Evolutionary conservation across 2,797 vertebrate species (phyloP).

Genomic region (Monodelphis domestica): DNA sequence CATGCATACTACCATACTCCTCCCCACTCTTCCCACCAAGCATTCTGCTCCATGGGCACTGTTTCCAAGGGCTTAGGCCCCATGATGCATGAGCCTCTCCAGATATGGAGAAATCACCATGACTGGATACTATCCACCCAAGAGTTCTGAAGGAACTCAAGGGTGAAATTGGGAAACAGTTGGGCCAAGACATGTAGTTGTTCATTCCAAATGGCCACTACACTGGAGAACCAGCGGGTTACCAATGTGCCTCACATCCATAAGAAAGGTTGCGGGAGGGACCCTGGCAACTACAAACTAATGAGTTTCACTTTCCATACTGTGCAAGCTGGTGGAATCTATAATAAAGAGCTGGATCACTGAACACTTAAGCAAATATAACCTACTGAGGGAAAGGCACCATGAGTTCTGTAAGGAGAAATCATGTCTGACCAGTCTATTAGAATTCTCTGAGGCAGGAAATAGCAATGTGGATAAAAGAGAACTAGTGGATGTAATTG

Average conservation of each 20-base stretch:
- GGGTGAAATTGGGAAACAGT: not conserved
- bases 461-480: not conserved
- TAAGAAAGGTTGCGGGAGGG: not conserved
- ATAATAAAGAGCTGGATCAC: not conserved
- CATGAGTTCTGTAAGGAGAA: conserved; percentile 38
- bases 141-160: not conserved
- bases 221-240: not conserved
- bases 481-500: not conserved
- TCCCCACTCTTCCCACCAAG: not conserved
- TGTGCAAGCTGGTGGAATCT: not conserved
- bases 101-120: not conserved
- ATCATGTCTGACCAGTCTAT: conserved; percentile 70
- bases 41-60: not conserved
- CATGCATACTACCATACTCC: not conserved
- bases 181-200: not conserved
- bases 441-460: not conserved
- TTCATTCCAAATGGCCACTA: not conserved
- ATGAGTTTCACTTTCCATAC: not conserved
- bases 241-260: not conserved
- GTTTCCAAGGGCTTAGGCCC: not conserved
- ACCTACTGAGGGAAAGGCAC: conserved; percentile 55
- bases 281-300: not conserved
- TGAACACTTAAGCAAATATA: not conserved
- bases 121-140: not conserved
- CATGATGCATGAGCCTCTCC: not conserved